These are phyloP conservation scores for Florisuga fusca DNA, from an alignment of 2,797 vertebrate genomes.

Conservation along the genomic window DNA sequence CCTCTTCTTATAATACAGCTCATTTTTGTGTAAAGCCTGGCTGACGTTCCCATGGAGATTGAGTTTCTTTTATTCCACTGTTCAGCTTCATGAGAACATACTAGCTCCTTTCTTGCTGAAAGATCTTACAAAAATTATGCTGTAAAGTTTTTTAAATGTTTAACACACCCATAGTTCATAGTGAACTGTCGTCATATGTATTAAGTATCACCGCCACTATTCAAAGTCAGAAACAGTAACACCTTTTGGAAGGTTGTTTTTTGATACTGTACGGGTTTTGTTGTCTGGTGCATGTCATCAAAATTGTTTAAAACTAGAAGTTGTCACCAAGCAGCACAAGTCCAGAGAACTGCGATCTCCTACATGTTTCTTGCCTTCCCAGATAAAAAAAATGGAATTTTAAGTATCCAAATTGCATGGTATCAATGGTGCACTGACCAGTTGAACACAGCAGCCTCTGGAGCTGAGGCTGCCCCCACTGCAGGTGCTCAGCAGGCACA, in stretches of 20 bases:
- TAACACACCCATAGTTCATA: not conserved
- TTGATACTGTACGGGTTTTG: not conserved
- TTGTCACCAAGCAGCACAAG: not conserved
- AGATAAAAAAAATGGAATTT: fast-evolving
- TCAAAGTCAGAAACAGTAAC: not conserved
- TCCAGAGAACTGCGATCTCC: not conserved
- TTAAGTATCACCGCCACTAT: not conserved
- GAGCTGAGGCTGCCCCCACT: not conserved
- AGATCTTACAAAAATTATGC: not conserved
- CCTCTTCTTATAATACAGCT: not conserved
- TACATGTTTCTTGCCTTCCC: not conserved
- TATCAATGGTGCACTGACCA: not conserved
- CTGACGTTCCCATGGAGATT: not conserved
- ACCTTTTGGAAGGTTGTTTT: not conserved
- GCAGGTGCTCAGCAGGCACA: not conserved
- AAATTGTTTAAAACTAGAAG: not conserved
- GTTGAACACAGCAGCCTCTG: not conserved
- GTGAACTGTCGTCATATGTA: not conserved
- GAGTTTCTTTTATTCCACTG: not conserved
- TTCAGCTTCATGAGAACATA: not conserved
- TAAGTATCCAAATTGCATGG: not conserved
- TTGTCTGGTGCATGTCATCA: not conserved
- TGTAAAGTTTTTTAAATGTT: not conserved
- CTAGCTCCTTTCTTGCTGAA: not conserved
- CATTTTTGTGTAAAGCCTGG: not conserved